These are phyloP conservation scores for Pachyramphus minor DNA, from an alignment of 2,113 vertebrate species.

Conservation along the genomic window DNA sequence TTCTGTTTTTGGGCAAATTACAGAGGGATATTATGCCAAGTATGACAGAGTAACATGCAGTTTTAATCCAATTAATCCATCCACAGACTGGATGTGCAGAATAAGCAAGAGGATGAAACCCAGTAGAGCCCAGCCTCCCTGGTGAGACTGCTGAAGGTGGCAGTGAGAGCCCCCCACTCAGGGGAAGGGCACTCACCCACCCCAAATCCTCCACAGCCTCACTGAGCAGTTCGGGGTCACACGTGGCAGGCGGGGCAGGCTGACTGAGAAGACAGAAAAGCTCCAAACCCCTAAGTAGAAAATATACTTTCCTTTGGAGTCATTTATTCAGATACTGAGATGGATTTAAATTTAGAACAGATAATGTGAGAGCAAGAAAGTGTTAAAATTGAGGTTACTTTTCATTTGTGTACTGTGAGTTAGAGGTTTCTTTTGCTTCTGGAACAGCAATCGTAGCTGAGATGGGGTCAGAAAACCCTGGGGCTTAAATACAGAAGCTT, in stretches of 20 bases:
- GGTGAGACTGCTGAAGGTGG: background rate
- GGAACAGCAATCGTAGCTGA: background rate
- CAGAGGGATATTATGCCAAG: background rate
- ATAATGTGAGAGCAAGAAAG: conserved; percentile 10
- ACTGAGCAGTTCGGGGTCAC: background rate
- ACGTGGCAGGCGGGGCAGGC: background rate
- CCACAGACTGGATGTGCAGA: background rate
- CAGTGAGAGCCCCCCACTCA: background rate
- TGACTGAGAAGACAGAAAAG: background rate
- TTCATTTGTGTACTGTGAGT: background rate
- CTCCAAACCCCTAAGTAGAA: background rate
- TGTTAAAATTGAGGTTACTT: conserved; percentile 7
- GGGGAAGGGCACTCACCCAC: background rate
- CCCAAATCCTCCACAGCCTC: background rate
- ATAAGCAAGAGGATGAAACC: background rate
- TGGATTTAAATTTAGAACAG: conserved; percentile 36
- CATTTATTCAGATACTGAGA: background rate
- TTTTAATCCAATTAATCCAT: background rate
- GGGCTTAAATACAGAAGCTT: conserved; percentile 51
- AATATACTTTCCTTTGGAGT: background rate
- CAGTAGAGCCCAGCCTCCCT: background rate
- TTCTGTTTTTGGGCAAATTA: background rate
- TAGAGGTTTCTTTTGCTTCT: conserved; percentile 17
- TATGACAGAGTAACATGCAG: background rate
- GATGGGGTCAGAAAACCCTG: conserved; percentile 38